Conservation (phyloP, 2,113 vertebrate species). For the Scalopus aquaticus region DNA sequence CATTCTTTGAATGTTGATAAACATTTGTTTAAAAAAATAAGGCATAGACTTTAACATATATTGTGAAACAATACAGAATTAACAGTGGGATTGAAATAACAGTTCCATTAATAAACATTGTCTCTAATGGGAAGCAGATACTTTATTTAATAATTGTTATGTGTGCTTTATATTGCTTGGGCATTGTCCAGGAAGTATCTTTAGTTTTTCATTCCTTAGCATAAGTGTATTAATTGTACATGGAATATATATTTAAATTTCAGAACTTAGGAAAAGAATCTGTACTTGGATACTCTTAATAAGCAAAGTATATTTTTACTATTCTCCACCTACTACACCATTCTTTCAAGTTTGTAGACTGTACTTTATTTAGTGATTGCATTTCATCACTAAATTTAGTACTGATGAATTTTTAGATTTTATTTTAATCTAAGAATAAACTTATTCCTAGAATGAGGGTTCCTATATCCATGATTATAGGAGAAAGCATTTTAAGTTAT, state of each 20-base stretch:
- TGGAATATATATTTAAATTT: too few species aligned
- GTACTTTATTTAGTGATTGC: not conserved
- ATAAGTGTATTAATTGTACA: not conserved
- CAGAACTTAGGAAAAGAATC: not conserved
- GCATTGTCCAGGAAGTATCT: not conserved
- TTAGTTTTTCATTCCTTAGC: not conserved
- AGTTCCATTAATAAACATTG: not conserved
- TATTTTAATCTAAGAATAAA: not conserved
- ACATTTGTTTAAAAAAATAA: not conserved
- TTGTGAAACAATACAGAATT: not conserved
- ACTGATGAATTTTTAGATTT: not conserved
- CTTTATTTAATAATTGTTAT: slow-evolving; percentile 30
- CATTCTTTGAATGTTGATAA: not conserved
- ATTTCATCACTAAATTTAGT: not conserved
- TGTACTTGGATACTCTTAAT: not conserved
- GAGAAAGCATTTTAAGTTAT: not conserved
- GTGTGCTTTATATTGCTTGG: not conserved
- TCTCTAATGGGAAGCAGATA: not conserved
- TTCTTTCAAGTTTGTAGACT: not conserved
- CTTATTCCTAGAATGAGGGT: not conserved
- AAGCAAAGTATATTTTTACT: not conserved
- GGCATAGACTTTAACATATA: not conserved
- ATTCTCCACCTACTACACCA: not conserved
- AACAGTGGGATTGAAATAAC: not conserved
- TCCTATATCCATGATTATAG: not conserved